These are phyloP conservation scores for Andrena hattorfiana DNA, from an alignment of 2,888 invertebrate species.

Conservation along the genomic window DNA sequence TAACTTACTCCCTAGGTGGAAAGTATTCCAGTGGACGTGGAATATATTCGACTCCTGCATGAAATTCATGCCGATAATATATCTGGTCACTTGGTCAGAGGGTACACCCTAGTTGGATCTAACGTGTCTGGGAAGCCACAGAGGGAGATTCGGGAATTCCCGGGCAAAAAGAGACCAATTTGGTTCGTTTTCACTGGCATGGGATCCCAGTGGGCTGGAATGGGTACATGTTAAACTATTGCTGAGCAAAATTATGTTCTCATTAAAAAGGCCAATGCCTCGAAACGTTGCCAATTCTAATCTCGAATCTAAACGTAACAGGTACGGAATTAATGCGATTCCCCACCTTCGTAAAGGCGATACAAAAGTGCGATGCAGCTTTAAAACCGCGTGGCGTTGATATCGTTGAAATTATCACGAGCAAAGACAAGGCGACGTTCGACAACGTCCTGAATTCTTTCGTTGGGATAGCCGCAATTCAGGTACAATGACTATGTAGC, in stretches of 20 bases:
- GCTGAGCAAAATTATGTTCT: no score
- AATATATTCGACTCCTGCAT: slow-evolving; percentile 88
- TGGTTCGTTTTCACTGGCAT: slow-evolving; percentile 93
- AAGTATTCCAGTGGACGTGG: slow-evolving; percentile 88
- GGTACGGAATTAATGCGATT: slow-evolving; percentile 89
- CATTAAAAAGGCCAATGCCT: no score
- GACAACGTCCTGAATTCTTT: slow-evolving; percentile 90
- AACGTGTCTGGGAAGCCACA: slow-evolving; percentile 79
- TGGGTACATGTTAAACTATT: slow-evolving; percentile 46
- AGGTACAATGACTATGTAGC: slow-evolving; percentile 81
- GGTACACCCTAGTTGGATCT: slow-evolving; percentile 88
- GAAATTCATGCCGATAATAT: slow-evolving; percentile 86
- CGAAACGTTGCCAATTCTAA: no score
- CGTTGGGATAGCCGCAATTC: slow-evolving; percentile 90
- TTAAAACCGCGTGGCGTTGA: slow-evolving; percentile 88
- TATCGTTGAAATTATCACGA: slow-evolving; percentile 88
- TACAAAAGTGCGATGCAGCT: slow-evolving; percentile 87
- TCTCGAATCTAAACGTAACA: slow-evolving; percentile 81
- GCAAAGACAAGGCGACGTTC: slow-evolving; percentile 87
- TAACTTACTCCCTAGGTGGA: slow-evolving; percentile 80
- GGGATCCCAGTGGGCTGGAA: slow-evolving; percentile 69
- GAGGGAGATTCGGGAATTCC: slow-evolving; percentile 87
- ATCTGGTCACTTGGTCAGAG: slow-evolving; percentile 90
- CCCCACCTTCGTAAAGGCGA: slow-evolving; percentile 89
- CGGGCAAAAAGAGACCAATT: slow-evolving; percentile 89